Percentiles rank a stretch among this genome's conserved stretches.
Conservation (phyloP, 2,888 invertebrate genomes). For the Drosophila borborema region DNA sequence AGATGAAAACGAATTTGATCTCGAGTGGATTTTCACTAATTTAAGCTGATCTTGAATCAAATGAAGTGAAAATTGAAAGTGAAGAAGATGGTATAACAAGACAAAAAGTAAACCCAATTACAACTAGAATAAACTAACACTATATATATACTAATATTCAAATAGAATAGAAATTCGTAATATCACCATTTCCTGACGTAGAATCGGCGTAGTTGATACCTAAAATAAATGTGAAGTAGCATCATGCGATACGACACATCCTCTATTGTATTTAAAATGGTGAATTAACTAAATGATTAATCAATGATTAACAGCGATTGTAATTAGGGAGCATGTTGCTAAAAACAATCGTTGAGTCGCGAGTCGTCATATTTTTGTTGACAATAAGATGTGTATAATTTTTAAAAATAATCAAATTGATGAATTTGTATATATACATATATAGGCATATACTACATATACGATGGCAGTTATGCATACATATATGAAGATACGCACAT, state of each 20-base stretch:
- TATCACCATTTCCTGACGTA: background rate
- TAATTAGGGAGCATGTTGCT: constrained; percentile 43
- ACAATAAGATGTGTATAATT: constrained; percentile 69
- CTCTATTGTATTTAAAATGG: constrained; percentile 21
- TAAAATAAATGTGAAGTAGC: constrained; percentile 1
- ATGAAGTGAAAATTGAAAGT: background rate
- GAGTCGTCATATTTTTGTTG: constrained; percentile 75
- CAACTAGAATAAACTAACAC: constrained; percentile 12
- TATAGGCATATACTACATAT: constrained; percentile 49
- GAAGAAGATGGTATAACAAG: background rate
- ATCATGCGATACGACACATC: background rate
- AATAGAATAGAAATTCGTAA: constrained; percentile 8
- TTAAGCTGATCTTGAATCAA: background rate
- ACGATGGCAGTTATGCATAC: constrained; percentile 27
- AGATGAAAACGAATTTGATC: constrained; percentile 35
- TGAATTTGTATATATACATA: constrained; percentile 51
- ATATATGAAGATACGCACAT: constrained; percentile 19
- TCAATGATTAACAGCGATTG: constrained; percentile 18
- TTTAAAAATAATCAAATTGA: constrained; percentile 31
- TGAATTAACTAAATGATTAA: constrained; percentile 23
- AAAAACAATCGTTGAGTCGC: constrained; percentile 56
- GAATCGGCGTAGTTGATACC: constrained; percentile 6
- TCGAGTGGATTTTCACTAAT: constrained; percentile 25
- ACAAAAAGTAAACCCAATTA: constrained; percentile 34
- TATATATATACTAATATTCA: background rate